phyloP scores from a whole-genome alignment of 2,888 invertebrate genomes.

The Danaus chrysippus region DNA sequence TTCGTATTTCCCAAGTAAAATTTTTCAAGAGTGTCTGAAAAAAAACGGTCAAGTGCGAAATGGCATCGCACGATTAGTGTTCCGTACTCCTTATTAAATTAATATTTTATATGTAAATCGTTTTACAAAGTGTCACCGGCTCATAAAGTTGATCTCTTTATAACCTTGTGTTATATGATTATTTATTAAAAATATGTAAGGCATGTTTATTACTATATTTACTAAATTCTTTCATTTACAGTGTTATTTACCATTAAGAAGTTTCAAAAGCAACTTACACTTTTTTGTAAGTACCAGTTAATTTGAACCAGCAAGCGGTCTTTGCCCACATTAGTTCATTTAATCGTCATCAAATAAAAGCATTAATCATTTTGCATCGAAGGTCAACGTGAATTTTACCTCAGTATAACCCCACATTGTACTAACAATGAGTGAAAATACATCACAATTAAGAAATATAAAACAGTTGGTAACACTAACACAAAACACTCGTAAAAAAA shows the following conservation, averaged over 20 bases:
- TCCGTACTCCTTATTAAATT: conserved; percentile 17
- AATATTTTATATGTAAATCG: conserved; percentile 1
- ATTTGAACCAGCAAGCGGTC: background rate
- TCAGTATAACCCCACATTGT: background rate
- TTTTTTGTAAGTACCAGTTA: background rate
- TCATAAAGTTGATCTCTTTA: background rate
- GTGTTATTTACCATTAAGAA: background rate
- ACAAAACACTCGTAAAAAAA: background rate
- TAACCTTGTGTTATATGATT: no score
- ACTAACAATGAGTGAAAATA: background rate
- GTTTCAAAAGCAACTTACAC: background rate
- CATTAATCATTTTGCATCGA: background rate
- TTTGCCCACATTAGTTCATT: background rate
- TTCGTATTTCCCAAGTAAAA: conserved; percentile 37
- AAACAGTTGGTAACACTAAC: conserved; percentile 1
- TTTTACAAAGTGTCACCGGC: background rate
- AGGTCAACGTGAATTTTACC: background rate
- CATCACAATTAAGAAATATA: conserved; percentile 2
- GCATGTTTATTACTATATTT: background rate
- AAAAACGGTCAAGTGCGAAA: conserved; percentile 37
- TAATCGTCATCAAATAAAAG: background rate
- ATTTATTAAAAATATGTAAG: background rate
- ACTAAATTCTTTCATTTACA: background rate
- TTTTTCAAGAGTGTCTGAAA: conserved; percentile 37
- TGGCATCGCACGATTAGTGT: conserved; percentile 33